phyloP scores from a whole-genome alignment of 2,888 invertebrate species.

The Nemoura dubitans region DNA sequence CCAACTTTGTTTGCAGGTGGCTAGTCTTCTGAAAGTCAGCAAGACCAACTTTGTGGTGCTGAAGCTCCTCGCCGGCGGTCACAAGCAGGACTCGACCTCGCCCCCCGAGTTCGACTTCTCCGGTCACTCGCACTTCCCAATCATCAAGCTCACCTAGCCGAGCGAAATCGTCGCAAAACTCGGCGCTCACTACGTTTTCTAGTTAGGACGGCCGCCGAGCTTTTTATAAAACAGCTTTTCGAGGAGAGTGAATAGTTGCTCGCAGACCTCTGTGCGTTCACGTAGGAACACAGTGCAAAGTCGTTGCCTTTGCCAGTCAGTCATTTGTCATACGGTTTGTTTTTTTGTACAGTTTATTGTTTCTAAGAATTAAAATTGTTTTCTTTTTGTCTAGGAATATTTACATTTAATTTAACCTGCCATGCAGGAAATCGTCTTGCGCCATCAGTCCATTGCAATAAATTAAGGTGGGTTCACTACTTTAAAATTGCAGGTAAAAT shows the following conservation, averaged over 20 bases:
- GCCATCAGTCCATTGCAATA: neutral
- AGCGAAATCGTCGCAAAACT: too few relatives aligned
- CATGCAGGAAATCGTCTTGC: neutral
- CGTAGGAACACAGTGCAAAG: neutral
- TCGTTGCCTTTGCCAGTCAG: neutral
- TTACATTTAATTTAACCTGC: neutral
- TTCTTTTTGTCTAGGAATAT: too few relatives aligned
- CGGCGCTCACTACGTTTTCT: constrained; percentile 8
- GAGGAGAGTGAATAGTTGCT: neutral
- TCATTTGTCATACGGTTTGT: neutral
- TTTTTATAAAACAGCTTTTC: constrained; percentile 13
- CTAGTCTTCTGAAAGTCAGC: constrained; percentile 85
- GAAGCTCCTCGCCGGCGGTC: constrained; percentile 91
- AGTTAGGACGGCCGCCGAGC: neutral
- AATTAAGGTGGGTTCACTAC: neutral
- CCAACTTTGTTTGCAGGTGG: constrained; percentile 82
- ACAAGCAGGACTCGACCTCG: constrained; percentile 84
- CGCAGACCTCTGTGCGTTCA: constrained; percentile 9
- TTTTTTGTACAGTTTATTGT: constrained; percentile 16
- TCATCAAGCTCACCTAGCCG: constrained; percentile 75
- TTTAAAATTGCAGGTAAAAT: neutral
- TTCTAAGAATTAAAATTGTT: neutral
- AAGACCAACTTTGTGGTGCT: constrained; percentile 97
- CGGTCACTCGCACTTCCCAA: constrained; percentile 88
- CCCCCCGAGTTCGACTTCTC: constrained; percentile 93